Evolutionary conservation across 2,888 invertebrate genomes (phyloP).

Genomic region (Drosophila mulleri): DNA sequence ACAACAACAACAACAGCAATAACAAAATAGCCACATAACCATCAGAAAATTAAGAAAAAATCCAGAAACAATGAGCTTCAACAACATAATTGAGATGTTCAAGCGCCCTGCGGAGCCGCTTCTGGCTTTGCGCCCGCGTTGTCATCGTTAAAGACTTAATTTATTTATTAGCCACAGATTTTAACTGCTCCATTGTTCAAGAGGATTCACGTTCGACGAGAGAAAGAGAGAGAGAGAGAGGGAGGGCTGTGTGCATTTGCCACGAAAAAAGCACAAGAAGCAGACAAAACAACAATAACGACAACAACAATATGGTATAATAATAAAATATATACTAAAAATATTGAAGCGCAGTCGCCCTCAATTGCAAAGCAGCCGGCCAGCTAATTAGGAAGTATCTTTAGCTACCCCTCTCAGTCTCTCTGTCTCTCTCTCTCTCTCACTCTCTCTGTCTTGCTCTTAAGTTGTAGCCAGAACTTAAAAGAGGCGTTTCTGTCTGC

Average conservation of each 20-base stretch:
- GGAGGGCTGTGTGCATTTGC: slow-evolving; percentile 26
- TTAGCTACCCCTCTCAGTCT: slow-evolving; percentile 1
- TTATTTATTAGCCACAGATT: slow-evolving; percentile 74
- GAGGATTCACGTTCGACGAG: slow-evolving; percentile 5
- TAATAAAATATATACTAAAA: slow-evolving; percentile 58
- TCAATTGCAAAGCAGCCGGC: slow-evolving; percentile 58
- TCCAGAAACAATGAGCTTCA: slow-evolving; percentile 73
- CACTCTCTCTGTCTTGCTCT: not conserved
- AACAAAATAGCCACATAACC: slow-evolving; percentile 61
- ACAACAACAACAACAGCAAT: not conserved
- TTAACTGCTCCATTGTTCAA: slow-evolving; percentile 70
- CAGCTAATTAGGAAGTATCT: slow-evolving; percentile 70
- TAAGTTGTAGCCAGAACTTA: slow-evolving; percentile 21
- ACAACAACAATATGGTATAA: slow-evolving; percentile 13
- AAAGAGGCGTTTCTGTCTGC: slow-evolving; percentile 63
- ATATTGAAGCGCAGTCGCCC: slow-evolving; percentile 42
- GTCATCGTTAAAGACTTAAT: slow-evolving; percentile 77
- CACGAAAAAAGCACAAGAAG: not conserved
- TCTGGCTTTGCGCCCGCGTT: slow-evolving; percentile 46
- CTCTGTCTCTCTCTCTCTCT: not conserved
- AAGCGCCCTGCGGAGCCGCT: slow-evolving; percentile 45
- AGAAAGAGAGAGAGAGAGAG: too few relatives aligned
- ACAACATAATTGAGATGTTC: slow-evolving; percentile 76
- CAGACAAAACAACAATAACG: too few relatives aligned
- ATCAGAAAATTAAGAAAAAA: slow-evolving; percentile 74